Base-by-base conservation (phyloP, 2,797 vertebrate genomes). In the Macropodus opercularis region DNA sequence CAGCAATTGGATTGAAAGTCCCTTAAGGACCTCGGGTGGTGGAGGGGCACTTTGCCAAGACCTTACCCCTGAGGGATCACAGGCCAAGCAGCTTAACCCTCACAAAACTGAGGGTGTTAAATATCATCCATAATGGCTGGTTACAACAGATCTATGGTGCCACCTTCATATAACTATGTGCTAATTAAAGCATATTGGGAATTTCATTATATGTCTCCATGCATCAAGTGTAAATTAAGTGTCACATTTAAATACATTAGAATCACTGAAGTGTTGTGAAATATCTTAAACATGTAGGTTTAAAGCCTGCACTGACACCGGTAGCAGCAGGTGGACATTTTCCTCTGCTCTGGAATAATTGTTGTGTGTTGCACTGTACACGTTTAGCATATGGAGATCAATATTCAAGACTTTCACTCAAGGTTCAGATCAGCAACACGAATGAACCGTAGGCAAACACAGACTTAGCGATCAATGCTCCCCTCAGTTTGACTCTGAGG, bases 1-100 rank as follows among this genome's bases (percentile, higher is more conserved):
- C 65, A 75, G 89, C 95, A 96, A 96, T 96, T 95, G 94, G 93
- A 96, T 96, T 96, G 94, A 93, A 93, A 93, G 94, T 95, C 88
- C 87, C 90, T 69, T 78, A 88, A 92, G 88, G 85, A 85, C 75
- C 68, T 46, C 32, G 55, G 75, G 83, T 80, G 84, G 84, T 77
- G 81, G 85, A 79, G 84, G 88, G 81, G 77, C 69, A 81, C 90
- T 94, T 93, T 90, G 90, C 80, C 86, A 84, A 75, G 88, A 89
- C 90, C 87, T 89, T 83, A 86, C 85, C 86, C 90, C 84, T 46
- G 69, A 85, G 87, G 86, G 89, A 88, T 86, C 89, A 92, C 76
- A 91, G 92, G 90, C 83, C 88, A 89, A 88, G 90, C 81, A 87
- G 91, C 89, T 94, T 93, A 92, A 93, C 92, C 90, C 89, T 68